Conservation (phyloP, 2,113 vertebrate genomes). For the Heliornis fulica region DNA sequence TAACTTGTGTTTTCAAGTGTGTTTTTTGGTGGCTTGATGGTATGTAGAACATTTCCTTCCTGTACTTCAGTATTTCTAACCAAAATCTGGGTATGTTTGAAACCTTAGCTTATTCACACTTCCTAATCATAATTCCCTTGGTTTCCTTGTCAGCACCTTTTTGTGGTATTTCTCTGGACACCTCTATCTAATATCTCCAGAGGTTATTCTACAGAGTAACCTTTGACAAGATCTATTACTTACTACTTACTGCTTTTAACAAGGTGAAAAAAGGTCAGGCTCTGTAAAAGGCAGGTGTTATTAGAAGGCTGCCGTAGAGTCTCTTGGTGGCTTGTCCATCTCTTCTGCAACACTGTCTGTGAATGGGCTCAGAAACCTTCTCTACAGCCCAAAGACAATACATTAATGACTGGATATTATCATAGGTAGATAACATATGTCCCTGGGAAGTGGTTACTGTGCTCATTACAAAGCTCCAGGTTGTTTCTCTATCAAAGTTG, state of each 20-base stretch:
- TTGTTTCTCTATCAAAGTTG: not conserved
- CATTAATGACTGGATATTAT: not conserved
- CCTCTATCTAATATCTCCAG: conserved; percentile 53
- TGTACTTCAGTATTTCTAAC: conserved; percentile 38
- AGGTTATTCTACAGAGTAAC: conserved; percentile 63
- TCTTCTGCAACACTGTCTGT: not conserved
- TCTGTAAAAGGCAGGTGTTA: conserved; percentile 15
- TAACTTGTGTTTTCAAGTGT: conserved; percentile 45
- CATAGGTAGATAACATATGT: not conserved
- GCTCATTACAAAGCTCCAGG: not conserved
- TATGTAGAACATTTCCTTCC: conserved; percentile 57
- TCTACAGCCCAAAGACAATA: not conserved
- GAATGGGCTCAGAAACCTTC: not conserved
- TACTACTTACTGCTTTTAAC: conserved; percentile 56
- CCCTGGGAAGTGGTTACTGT: not conserved
- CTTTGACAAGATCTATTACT: conserved; percentile 68
- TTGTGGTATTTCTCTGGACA: conserved; percentile 59
- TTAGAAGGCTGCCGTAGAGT: not conserved
- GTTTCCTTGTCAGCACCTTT: conserved; percentile 59
- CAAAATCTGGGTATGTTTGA: conserved; percentile 44
- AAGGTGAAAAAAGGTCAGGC: conserved; percentile 40
- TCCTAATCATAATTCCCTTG: conserved; percentile 54
- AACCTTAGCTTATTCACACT: conserved; percentile 55
- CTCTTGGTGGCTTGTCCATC: not conserved
- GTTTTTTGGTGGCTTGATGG: conserved; percentile 54